Evolutionary conservation across 2,797 vertebrate genomes (phyloP).

Genomic region (Anas flavirostris): DNA sequence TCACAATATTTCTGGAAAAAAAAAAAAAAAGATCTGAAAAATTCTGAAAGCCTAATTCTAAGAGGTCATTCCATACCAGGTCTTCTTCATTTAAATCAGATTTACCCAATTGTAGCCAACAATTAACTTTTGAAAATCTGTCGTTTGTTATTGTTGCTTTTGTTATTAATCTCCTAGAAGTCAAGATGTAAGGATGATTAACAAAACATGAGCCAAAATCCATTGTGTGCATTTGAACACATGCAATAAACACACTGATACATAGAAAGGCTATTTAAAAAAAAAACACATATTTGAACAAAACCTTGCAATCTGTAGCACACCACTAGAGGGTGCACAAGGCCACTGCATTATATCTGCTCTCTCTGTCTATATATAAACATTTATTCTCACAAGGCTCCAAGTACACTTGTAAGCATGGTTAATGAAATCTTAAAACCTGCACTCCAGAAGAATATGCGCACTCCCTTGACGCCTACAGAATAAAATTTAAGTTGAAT

Average conservation of each 20-base stretch:
- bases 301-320: not conserved
- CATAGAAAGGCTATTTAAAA: not conserved
- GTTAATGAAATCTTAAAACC: not conserved
- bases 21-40: no score
- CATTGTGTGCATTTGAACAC: not conserved
- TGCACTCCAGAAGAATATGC: not conserved
- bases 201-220: not conserved
- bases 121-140: not conserved
- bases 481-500: not conserved
- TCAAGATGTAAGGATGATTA: not conserved
- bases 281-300: not conserved
- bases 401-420: rapidly evolving
- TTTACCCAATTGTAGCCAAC: not conserved
- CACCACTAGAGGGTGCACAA: not conserved
- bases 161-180: not conserved
- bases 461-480: not conserved
- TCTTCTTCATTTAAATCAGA: not conserved
- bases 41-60: not conserved
- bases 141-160: not conserved
- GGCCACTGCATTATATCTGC: not conserved
- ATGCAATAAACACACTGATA: not conserved
- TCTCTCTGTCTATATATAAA: not conserved
- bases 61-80: not conserved
- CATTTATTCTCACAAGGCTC: not conserved
- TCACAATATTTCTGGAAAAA: not conserved